A percentile compares a stretch with the other conserved stretches of the same genome.
Evolutionary conservation across 1,140 invertebrate genomes (phyloP).

Genomic region (Camponotus floridanus): DNA sequence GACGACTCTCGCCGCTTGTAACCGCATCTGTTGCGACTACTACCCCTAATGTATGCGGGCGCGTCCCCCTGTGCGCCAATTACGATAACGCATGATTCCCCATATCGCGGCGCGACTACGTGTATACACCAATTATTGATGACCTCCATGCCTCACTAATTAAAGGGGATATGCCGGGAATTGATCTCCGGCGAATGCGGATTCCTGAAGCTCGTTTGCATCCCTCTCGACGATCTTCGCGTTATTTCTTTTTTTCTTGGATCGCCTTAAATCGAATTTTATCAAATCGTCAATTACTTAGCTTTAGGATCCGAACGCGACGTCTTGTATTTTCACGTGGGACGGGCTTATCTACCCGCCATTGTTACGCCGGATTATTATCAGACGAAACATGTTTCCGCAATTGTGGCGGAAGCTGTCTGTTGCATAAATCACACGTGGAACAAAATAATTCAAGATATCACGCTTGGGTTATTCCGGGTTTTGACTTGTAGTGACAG

Average conservation of each 20-base stretch:
- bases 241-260: too few species aligned
- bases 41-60: slow-evolving; percentile 37
- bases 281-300: too few species aligned
- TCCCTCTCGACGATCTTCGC: too few species aligned
- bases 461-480: slow-evolving; percentile 9
- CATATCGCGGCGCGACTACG: slow-evolving; percentile 1
- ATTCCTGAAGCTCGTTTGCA: too few species aligned
- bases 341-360: too few species aligned
- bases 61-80: slow-evolving; percentile 41
- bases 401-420: background rate
- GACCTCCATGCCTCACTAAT: slow-evolving; percentile 29
- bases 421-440: slow-evolving; percentile 28
- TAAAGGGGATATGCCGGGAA: slow-evolving; percentile 40
- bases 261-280: too few species aligned
- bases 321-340: background rate
- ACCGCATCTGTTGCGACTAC: slow-evolving; percentile 43
- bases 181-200: background rate
- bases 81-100: slow-evolving; percentile 57
- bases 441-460: slow-evolving; percentile 28
- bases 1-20: background rate
- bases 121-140: slow-evolving; percentile 42
- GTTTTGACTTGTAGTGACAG: slow-evolving; percentile 43
- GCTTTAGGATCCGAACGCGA: too few species aligned
- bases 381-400: background rate
- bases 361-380: slow-evolving; percentile 19